Evolutionary conservation across 2,888 invertebrate species (phyloP).

Genomic region (Megamerina dolium): DNA sequence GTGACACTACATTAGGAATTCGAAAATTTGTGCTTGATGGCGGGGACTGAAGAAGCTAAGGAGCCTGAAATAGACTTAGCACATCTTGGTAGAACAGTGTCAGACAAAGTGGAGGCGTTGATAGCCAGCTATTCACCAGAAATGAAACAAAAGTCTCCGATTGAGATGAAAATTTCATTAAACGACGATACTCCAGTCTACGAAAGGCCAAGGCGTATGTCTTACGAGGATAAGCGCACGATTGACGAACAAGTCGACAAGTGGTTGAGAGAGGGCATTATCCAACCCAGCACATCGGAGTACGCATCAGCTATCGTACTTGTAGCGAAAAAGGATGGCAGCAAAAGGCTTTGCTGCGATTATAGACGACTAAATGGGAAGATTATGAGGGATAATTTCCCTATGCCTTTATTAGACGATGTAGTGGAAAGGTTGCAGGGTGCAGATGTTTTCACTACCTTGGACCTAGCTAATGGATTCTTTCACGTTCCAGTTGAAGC

Average conservation of each 20-base stretch:
- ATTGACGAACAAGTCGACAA: conserved; percentile 5
- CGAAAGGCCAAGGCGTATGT: conserved; percentile 3
- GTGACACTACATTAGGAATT: too few relatives aligned
- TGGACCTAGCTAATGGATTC: conserved; percentile 6
- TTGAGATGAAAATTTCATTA: conserved; percentile 5
- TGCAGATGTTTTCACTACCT: conserved; percentile 4
- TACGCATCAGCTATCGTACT: conserved; percentile 15
- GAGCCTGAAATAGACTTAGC: not conserved
- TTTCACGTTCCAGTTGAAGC: conserved; percentile 4
- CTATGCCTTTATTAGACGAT: conserved; percentile 18
- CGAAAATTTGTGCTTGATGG: too few relatives aligned
- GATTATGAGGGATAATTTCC: conserved; percentile 14
- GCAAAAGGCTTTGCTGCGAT: too few relatives aligned
- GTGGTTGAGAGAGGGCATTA: conserved; percentile 33
- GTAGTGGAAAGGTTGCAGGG: conserved; percentile 9
- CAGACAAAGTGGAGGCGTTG: not conserved
- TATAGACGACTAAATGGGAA: conserved; percentile 18
- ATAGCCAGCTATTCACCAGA: not conserved
- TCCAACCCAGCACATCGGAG: too few relatives aligned
- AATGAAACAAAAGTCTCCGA: not conserved
- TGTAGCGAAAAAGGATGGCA: conserved; percentile 21
- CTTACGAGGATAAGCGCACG: conserved; percentile 3
- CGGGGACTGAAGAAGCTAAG: too few relatives aligned
- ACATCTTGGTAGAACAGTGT: not conserved
- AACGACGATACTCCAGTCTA: conserved; percentile 8